phyloP scores from a whole-genome alignment of 2,888 invertebrate species.

The Disparrhopalites patrizii region DNA sequence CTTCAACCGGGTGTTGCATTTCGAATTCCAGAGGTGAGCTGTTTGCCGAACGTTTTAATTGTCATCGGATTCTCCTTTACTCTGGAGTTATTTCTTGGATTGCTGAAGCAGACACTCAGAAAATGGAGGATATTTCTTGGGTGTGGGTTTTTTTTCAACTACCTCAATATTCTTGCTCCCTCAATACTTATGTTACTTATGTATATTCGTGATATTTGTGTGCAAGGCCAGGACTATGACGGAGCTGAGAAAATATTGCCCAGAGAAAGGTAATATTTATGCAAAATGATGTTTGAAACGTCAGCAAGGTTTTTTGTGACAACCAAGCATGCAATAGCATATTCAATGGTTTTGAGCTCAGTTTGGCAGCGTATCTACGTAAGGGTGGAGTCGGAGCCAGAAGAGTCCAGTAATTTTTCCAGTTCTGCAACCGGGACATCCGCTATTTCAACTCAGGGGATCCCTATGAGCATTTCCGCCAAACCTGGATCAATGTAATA shows the following conservation, averaged over 20 bases:
- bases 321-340: too few relatives aligned
- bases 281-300: too few relatives aligned
- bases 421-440: too few relatives aligned
- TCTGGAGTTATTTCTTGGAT: slow-evolving; percentile 21
- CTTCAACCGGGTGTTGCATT: background rate
- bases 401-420: too few relatives aligned
- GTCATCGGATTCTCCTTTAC: slow-evolving; percentile 4
- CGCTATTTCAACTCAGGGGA: too few relatives aligned
- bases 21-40: slow-evolving; percentile 15
- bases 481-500: too few relatives aligned
- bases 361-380: too few relatives aligned
- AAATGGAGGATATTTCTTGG: background rate
- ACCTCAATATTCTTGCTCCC: slow-evolving; percentile 1
- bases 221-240: slow-evolving; percentile 6
- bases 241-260: background rate
- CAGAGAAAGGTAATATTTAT: background rate
- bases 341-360: too few relatives aligned
- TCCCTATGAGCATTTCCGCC: too few relatives aligned
- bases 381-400: too few relatives aligned
- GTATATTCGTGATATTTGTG: slow-evolving; percentile 21
- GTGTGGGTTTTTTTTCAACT: slow-evolving; percentile 6
- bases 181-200: too few relatives aligned
- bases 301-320: too few relatives aligned
- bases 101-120: background rate
- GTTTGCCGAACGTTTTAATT: slow-evolving; percentile 18